Conservation (phyloP, 1,140 invertebrate genomes). For the Gryllus bimaculatus region DNA sequence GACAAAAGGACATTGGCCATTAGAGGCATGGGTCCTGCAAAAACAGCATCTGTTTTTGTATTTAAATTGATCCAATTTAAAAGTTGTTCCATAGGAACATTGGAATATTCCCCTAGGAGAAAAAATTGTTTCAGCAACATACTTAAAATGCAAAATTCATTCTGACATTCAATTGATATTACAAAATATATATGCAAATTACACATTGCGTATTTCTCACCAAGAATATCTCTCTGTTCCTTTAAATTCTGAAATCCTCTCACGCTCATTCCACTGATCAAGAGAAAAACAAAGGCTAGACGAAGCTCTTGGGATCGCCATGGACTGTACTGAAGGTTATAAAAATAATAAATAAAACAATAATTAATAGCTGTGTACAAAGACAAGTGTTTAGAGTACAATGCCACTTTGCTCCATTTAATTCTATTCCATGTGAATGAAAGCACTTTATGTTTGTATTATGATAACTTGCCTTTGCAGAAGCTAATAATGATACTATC, state of each 20-base stretch:
- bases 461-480: constrained; percentile 35
- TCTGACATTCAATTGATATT: background rate
- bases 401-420: no score
- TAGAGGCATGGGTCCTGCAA: constrained; percentile 77
- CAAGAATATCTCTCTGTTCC: constrained; percentile 39
- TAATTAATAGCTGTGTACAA: no score
- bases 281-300: constrained; percentile 32
- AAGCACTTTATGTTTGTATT: background rate
- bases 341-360: background rate
- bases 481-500: constrained; percentile 50
- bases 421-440: no score
- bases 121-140: background rate
- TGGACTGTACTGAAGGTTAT: background rate
- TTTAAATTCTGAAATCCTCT: constrained; percentile 38
- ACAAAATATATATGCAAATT: background rate
- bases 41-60: constrained; percentile 50
- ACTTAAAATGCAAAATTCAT: background rate
- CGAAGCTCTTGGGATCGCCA: constrained; percentile 28
- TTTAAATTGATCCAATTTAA: constrained; percentile 61
- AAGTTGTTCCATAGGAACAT: constrained; percentile 60
- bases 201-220: constrained; percentile 33
- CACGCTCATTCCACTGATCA: constrained; percentile 39
- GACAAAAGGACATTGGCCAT: constrained; percentile 71
- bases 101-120: constrained; percentile 54
- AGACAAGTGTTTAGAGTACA: background rate